Evolutionary conservation across 2,797 vertebrate genomes (phyloP).

Genomic region (Manis pentadactyla): DNA sequence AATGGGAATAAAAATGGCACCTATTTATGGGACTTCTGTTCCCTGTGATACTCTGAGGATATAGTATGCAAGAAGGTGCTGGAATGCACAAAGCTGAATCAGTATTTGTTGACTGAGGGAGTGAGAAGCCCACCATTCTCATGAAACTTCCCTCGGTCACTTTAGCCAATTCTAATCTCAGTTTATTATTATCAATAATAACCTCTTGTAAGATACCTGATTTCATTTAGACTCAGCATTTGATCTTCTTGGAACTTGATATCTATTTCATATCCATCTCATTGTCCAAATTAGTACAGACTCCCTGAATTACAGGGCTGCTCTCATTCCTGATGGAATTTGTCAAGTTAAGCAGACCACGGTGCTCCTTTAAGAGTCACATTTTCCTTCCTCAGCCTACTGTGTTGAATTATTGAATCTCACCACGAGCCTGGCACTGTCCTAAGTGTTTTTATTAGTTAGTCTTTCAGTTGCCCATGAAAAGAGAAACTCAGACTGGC

Average conservation of each 20-base stretch:
- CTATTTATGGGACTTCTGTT: neutral
- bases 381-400: neutral
- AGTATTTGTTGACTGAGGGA: neutral
- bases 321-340: neutral
- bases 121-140: neutral
- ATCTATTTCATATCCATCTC: neutral
- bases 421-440: neutral
- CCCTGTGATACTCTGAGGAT: neutral
- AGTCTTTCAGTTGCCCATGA: neutral
- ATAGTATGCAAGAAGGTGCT: neutral
- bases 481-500: neutral
- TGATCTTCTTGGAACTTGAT: neutral
- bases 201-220: neutral
- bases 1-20: neutral
- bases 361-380: accelerated
- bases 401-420: neutral
- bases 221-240: neutral
- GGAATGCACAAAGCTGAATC: too few relatives aligned
- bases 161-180: neutral
- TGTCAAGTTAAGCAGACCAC: neutral
- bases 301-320: too few relatives aligned
- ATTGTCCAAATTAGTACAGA: neutral
- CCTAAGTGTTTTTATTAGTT: neutral
- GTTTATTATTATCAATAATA: neutral
- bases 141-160: neutral